phyloP scores from a whole-genome alignment of 2,113 vertebrate genomes.

The Hoplias malabaricus region DNA sequence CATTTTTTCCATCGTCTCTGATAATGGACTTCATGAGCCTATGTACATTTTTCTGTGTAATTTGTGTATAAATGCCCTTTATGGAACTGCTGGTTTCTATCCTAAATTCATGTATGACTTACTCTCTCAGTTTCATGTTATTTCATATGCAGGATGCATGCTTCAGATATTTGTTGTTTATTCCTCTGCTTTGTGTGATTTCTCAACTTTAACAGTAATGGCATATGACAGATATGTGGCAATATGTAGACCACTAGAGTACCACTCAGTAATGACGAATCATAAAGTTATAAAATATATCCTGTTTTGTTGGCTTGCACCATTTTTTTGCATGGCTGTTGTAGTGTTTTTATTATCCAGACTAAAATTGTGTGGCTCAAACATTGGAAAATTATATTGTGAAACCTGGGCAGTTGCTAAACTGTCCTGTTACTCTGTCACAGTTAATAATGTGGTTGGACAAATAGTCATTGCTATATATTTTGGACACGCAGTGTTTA shows the following conservation, averaged over 20 bases:
- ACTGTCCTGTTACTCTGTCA: slow-evolving; percentile 40
- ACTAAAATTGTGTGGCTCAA: slow-evolving; percentile 43
- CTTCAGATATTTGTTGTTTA: slow-evolving; percentile 48
- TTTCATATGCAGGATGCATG: slow-evolving; percentile 46
- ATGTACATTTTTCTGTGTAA: slow-evolving; percentile 64
- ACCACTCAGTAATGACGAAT: slow-evolving; percentile 47
- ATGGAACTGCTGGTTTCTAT: slow-evolving; percentile 59
- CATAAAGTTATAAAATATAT: slow-evolving; percentile 30
- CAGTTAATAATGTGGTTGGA: slow-evolving; percentile 38
- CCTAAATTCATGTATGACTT: slow-evolving; percentile 49
- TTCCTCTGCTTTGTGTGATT: slow-evolving; percentile 47
- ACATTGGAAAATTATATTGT: slow-evolving; percentile 49
- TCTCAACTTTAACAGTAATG: slow-evolving; percentile 48
- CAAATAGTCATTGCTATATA: slow-evolving; percentile 31
- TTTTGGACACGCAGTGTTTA: slow-evolving; percentile 45
- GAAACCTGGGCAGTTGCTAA: slow-evolving; percentile 38
- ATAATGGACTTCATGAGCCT: slow-evolving; percentile 45
- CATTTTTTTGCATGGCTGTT: slow-evolving; percentile 28
- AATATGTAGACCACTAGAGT: slow-evolving; percentile 47
- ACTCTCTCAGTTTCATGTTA: slow-evolving; percentile 24
- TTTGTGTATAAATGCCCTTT: slow-evolving; percentile 60
- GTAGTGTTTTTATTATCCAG: slow-evolving; percentile 12
- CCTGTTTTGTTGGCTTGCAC: slow-evolving; percentile 39
- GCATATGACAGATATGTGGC: slow-evolving; percentile 50
- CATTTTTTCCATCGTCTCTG: slow-evolving; percentile 21